Base-by-base conservation (phyloP, 2,888 invertebrate species). In the Rutpela maculata region DNA sequence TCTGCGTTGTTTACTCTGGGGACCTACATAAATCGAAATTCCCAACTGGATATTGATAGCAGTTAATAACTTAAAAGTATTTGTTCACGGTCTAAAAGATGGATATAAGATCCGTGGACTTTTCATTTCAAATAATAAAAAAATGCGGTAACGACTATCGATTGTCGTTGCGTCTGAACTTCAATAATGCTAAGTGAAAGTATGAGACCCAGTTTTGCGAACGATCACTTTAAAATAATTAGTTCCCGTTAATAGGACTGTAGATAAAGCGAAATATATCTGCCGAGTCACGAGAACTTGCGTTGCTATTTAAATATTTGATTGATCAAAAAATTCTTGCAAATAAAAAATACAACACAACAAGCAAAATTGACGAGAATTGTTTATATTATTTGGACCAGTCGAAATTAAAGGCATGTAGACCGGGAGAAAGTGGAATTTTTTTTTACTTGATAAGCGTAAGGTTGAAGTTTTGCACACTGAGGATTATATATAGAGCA, bases 131-230 rank as follows among this genome's bases (percentile, higher is more conserved):
- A 55, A n/a, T 19, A 17, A 15, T 4, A 67, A 67, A 50, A 67
- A 67, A 67, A 19, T 43, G 43, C n/a, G 10, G 17, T 15, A 17
- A 11, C 55, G 19, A 67, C 67, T 43, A 55, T 67, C 55, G 67
- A 67, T 67, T 65, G 18, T 22, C 19, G 55, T 22, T 26, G 19
- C 18, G 38, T 18, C 11, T 22, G 67, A 55, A 50, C 55, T 67
- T 43, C 19, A 67, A 19, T 43, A n/a, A 18, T 12, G 67, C n/a
- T 22, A 4, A 67, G 67, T 67, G 67, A 67, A 67, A 67, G 67
- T 67, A 67, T 26, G 67, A 55, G 67, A 55, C 50, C 67, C 26
- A 55, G 55, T 67, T 67, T 18, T 10, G 18, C 65, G 31, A 17
- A 17, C n/a, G 43, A 65, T 65, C 7, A 12, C 10, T n/a, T 55